phyloP scores from a whole-genome alignment of 1,140 invertebrate genomes.

The Scaptomyza montana region DNA sequence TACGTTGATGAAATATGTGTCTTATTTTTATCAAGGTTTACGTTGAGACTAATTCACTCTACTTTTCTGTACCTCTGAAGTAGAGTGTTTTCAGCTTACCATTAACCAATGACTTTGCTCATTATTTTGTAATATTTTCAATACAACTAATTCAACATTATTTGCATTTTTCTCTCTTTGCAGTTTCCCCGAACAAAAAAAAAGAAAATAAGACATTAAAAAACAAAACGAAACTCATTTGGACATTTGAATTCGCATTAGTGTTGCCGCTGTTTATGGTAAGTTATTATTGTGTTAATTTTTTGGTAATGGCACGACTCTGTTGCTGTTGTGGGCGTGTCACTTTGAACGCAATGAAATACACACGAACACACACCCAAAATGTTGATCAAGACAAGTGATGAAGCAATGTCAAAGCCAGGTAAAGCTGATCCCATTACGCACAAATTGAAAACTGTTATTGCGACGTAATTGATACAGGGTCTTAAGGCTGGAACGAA shows the following conservation, averaged over 20 bases:
- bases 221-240: conserved; percentile 29
- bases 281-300: conserved; percentile 31
- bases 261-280: conserved; percentile 76
- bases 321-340: conserved; percentile 52
- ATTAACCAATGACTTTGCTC: neutral
- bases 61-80: too few relatives aligned
- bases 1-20: too few relatives aligned
- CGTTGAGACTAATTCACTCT: too few relatives aligned
- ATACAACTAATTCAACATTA: conserved; percentile 55
- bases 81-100: conserved; percentile 1
- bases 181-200: conserved; percentile 43
- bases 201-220: conserved; percentile 29
- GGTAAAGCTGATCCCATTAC: conserved; percentile 32
- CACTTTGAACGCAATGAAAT: conserved; percentile 36
- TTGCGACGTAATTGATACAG: conserved; percentile 32
- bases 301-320: conserved; percentile 2
- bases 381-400: conserved; percentile 45
- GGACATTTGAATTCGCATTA: conserved; percentile 37
- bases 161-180: conserved; percentile 50
- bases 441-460: conserved; percentile 28
- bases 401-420: conserved; percentile 79
- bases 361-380: conserved; percentile 52
- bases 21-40: too few relatives aligned
- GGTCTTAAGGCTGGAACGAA: conserved; percentile 17
- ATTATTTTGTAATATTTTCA: conserved; percentile 42